Evolutionary conservation across 2,888 invertebrate genomes (phyloP).

Genomic region (Cyclophora albipunctata): DNA sequence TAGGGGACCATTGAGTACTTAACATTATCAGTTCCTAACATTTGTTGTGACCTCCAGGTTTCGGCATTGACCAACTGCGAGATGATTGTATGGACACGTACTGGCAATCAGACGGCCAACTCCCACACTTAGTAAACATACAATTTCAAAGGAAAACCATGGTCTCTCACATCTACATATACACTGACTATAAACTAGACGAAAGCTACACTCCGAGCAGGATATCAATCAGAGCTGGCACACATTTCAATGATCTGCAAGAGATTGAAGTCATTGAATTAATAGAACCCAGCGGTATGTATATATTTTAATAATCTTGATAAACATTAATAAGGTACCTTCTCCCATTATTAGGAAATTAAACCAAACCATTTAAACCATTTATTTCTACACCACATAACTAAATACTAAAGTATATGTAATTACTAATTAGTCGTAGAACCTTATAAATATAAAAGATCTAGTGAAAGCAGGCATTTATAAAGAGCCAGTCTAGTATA

Average conservation of each 20-base stretch:
- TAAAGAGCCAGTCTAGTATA: no score
- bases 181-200: slow-evolving; percentile 97
- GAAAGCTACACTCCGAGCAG: slow-evolving; percentile 99
- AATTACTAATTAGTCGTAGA: no score
- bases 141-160: slow-evolving; percentile 97
- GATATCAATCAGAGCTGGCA: slow-evolving; percentile 94
- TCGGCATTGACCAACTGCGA: slow-evolving; percentile 96
- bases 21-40: no score
- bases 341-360: no score
- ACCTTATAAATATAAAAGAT: no score
- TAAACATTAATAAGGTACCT: no score
- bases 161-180: slow-evolving; percentile 95
- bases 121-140: slow-evolving; percentile 98
- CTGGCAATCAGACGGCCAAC: slow-evolving; percentile 99
- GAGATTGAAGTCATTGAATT: slow-evolving; percentile 96
- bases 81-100: slow-evolving; percentile 98
- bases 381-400: no score
- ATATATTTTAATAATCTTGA: neutral
- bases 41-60: slow-evolving; percentile 76
- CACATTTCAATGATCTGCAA: slow-evolving; percentile 96
- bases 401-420: no score
- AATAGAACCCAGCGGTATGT: slow-evolving; percentile 88
- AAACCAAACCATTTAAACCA: no score
- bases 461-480: no score
- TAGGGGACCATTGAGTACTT: no score